Evolutionary conservation across 1,140 invertebrate species (phyloP), one percentile per base, ranked within the genome.

Genomic region (Phocides pigmalion): DNA sequence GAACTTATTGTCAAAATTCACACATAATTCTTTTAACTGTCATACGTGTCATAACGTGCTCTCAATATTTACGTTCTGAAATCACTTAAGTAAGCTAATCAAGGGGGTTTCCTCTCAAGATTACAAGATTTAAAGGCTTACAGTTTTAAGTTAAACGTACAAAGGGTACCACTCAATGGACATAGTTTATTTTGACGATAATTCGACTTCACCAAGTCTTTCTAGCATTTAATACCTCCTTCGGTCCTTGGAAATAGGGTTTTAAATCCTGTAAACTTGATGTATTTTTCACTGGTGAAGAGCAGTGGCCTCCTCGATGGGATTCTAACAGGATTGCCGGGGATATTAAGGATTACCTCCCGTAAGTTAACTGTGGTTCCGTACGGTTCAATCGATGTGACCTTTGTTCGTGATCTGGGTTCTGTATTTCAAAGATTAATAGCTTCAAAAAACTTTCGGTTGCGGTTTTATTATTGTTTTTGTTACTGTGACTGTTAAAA

Each of bases 121-220:
- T 51, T 51, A 51, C 15, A 16, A 41, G 37, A 41, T 41, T 14
- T 15, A 15, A 41, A 51, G 49, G 46, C 28, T 51, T 51, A 51
- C 8, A 37, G 49, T 51, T 51, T 51, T 56, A 42, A 56, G 37
- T 56, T 56, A 12, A 22, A 25, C 15, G 37, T 42, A 56, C 53
- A 42, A 56, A 20, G 37, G 19, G 20, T 14, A 46, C 41, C 37
- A 46, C 41, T 63, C 62, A 54, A 53, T 63, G 49, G 32, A 17
- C 41, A 54, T 63, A 63, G 49, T 63, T 63, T 53, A 44, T 53
- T 42, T 62, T 41, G n/a, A 49, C 9, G 62, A 56, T 56, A 56
- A 64, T 54, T 49, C 20, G 44, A 20, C 16, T 50, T 15, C 6
- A 39, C 32, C 32, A 56, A 64, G 11, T 32, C 19, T 12, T 41